Conservation (phyloP, 2,797 vertebrate genomes). For the Pangasius sanitwongsei region DNA sequence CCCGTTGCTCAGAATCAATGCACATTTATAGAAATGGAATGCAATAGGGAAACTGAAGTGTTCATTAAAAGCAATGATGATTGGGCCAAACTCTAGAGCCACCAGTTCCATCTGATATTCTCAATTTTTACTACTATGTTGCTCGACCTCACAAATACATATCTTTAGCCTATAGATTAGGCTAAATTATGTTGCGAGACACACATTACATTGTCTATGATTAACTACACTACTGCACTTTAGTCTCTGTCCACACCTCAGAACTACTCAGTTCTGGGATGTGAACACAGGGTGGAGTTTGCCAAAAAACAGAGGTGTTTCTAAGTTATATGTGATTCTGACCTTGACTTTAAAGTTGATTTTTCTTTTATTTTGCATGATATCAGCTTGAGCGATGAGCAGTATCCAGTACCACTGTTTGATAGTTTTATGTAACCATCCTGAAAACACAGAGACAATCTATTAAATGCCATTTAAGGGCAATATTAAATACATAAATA, state of each 20-base stretch:
- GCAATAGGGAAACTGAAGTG: slow-evolving; percentile 39
- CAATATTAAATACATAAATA: neutral
- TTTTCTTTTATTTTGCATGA: neutral
- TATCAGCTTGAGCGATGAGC: neutral
- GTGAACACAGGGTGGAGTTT: neutral
- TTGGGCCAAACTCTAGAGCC: neutral
- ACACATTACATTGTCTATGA: neutral
- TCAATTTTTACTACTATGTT: slow-evolving; percentile 1
- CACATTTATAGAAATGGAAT: slow-evolving; percentile 42
- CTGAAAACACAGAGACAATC: neutral
- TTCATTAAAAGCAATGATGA: slow-evolving; percentile 39
- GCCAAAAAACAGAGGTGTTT: neutral
- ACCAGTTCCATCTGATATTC: neutral
- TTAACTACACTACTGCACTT: neutral
- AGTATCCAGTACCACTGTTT: neutral
- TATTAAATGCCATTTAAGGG: neutral
- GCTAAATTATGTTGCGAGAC: too few species aligned
- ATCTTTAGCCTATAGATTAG: neutral
- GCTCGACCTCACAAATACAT: neutral
- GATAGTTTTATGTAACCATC: neutral
- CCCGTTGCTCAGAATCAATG: slow-evolving; percentile 41
- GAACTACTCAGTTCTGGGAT: neutral
- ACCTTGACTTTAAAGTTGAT: neutral
- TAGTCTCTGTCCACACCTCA: neutral
- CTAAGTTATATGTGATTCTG: neutral